These are phyloP conservation scores for Nebria ingens DNA, from an alignment of 1,140 invertebrate genomes.

Conservation along the genomic window DNA sequence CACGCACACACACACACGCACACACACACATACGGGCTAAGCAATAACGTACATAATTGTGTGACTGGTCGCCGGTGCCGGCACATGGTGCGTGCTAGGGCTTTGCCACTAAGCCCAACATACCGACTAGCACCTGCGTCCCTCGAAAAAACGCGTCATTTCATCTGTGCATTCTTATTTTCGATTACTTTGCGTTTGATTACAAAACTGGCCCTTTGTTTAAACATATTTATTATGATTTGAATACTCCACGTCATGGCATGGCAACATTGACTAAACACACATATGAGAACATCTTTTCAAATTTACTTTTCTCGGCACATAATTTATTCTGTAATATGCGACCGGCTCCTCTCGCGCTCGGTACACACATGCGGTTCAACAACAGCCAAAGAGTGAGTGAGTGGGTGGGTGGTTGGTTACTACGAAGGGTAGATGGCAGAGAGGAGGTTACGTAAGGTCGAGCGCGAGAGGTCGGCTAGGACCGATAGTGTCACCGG, in stretches of 20 bases:
- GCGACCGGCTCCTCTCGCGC: neutral
- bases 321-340: no score
- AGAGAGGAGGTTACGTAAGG: constrained; percentile 12
- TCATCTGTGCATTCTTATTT: neutral
- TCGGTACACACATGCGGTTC: neutral
- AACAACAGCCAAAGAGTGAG: neutral
- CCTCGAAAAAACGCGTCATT: neutral
- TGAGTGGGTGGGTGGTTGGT: neutral
- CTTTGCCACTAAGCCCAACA: neutral
- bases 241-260: no score
- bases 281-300: no score
- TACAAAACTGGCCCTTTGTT: no score
- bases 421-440: neutral
- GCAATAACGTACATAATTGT: neutral
- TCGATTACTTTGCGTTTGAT: neutral
- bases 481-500: constrained; percentile 39
- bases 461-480: constrained; percentile 14
- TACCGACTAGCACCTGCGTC: neutral
- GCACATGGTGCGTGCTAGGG: constrained; percentile 3
- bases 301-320: no score
- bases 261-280: no score
- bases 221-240: no score
- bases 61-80: neutral
- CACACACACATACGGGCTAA: neutral
- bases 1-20: neutral